Evolutionary conservation across 35 echinoderm and acorn worm genomes (phyloP).

Genomic region (Lytechinus variegatus): DNA sequence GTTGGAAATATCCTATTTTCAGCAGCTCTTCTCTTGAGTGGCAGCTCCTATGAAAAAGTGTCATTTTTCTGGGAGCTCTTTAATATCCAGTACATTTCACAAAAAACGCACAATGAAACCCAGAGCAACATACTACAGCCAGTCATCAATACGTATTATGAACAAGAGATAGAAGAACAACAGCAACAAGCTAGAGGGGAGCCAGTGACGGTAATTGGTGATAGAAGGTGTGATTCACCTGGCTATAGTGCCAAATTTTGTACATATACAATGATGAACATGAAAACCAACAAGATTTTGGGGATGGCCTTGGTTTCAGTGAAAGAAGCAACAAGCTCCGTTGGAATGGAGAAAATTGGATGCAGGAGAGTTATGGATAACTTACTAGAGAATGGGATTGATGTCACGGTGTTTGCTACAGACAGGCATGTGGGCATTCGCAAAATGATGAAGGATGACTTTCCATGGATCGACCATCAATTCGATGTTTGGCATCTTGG

Average conservation of each 20-base stretch:
- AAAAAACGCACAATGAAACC: background rate
- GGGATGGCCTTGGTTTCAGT: slow-evolving; percentile 45
- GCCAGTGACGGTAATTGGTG: background rate
- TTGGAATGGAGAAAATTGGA: slow-evolving; percentile 38
- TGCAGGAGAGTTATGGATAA: background rate
- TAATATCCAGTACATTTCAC: background rate
- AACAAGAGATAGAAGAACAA: background rate
- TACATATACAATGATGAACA: background rate
- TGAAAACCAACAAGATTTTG: slow-evolving; percentile 40
- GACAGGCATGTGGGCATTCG: slow-evolving; percentile 60
- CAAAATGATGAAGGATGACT: slow-evolving; percentile 46
- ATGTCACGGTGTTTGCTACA: slow-evolving; percentile 53
- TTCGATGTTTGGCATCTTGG: slow-evolving; percentile 81
- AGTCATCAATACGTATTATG: background rate
- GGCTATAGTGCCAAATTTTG: background rate
- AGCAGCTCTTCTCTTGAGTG: background rate
- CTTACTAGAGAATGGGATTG: background rate
- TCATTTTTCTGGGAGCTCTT: background rate
- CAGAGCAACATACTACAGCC: background rate
- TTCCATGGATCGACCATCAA: slow-evolving; percentile 55
- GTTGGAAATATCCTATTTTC: background rate
- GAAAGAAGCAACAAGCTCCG: slow-evolving; percentile 43
- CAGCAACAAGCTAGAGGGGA: too few relatives aligned
- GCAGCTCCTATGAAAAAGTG: background rate
- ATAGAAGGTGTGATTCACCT: background rate